Evolutionary conservation across 1,140 invertebrate species (phyloP).

Genomic region (Drosophila cardini): DNA sequence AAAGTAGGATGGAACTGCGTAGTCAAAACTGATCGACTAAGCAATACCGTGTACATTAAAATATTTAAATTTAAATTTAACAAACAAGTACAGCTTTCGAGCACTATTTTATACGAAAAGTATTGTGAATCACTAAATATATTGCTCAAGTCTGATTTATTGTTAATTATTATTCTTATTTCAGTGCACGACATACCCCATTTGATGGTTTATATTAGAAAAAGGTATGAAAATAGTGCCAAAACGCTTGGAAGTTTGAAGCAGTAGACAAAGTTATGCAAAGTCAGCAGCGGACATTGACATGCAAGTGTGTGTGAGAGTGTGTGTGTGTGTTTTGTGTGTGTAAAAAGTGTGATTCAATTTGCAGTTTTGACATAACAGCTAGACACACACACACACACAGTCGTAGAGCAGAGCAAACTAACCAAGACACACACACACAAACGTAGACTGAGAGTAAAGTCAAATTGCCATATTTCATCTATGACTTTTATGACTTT

Average conservation of each 20-base stretch:
- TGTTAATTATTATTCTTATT: neutral
- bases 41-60: neutral
- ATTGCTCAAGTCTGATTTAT: neutral
- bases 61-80: no score
- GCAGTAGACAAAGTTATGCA: slow-evolving; percentile 73
- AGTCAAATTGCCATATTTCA: slow-evolving; percentile 82
- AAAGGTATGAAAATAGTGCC: slow-evolving; percentile 60
- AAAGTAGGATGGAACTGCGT: neutral
- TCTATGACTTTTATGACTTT: slow-evolving; percentile 78
- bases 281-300: slow-evolving; percentile 81
- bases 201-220: neutral
- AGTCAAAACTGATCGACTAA: neutral
- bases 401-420: slow-evolving; percentile 4
- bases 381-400: slow-evolving; percentile 36
- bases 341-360: slow-evolving; percentile 67
- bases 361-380: slow-evolving; percentile 77
- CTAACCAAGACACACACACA: neutral
- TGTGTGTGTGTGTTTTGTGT: slow-evolving; percentile 34
- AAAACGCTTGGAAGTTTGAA: slow-evolving; percentile 66
- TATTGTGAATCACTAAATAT: no score
- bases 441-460: slow-evolving; percentile 18
- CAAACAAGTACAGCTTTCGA: no score
- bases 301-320: slow-evolving; percentile 50
- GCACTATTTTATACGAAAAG: no score
- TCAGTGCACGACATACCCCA: neutral